These are phyloP conservation scores for Pseudorhombus dupliciocellatus DNA, from an alignment of 2,113 vertebrate genomes.

Conservation along the genomic window DNA sequence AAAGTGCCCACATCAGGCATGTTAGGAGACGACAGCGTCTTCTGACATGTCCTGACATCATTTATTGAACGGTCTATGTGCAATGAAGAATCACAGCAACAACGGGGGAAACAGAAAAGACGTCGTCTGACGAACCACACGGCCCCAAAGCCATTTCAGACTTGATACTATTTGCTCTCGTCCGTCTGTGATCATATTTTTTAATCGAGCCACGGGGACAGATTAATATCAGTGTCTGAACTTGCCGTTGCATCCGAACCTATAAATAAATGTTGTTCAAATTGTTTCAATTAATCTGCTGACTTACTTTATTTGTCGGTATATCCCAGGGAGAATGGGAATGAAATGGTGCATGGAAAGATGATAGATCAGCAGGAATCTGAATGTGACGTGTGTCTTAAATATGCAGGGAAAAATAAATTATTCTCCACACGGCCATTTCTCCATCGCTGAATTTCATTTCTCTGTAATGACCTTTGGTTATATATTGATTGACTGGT, in stretches of 20 bases:
- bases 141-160: not conserved
- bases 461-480: not conserved
- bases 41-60: no score
- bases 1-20: no score
- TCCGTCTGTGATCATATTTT: conserved; percentile 24
- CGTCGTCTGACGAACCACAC: not conserved
- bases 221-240: not conserved
- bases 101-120: no score
- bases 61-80: no score
- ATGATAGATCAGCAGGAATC: not conserved
- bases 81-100: no score
- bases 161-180: conserved; percentile 9
- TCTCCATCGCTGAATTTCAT: not conserved
- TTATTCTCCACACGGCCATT: not conserved
- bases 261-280: not conserved
- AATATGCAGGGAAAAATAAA: not conserved
- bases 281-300: not conserved
- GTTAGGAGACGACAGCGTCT: no score
- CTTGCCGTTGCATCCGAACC: not conserved
- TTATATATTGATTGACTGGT: conserved; percentile 1
- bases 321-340: not conserved
- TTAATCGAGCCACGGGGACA: not conserved
- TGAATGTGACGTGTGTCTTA: not conserved
- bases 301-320: conserved; percentile 2
- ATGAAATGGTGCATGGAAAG: not conserved